Evolutionary conservation across 2,888 invertebrate species (phyloP).

Genomic region (Oscheius sp.): DNA sequence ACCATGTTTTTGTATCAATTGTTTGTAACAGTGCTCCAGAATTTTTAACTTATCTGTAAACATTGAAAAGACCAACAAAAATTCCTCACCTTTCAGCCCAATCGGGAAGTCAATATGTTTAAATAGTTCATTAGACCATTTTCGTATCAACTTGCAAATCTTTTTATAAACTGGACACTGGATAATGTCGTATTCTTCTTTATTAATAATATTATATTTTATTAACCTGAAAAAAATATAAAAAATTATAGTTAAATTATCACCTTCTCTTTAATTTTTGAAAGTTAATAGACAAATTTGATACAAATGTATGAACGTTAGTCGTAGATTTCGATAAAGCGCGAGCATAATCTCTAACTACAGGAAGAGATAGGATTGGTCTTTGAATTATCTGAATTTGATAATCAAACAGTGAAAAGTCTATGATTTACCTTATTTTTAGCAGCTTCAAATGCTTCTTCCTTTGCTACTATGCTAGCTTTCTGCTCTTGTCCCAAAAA

Average conservation of each 20-base stretch:
- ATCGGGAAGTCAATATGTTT: background rate
- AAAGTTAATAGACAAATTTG: no score
- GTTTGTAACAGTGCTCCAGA: background rate
- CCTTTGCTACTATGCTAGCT: background rate
- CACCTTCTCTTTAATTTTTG: background rate
- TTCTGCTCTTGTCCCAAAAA: background rate
- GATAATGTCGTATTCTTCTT: background rate
- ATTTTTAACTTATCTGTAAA: constrained; percentile 6
- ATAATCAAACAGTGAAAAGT: no score
- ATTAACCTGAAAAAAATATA: background rate
- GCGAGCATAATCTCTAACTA: background rate
- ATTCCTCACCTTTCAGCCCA: background rate
- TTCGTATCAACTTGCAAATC: background rate
- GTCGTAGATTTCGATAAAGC: background rate
- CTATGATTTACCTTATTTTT: background rate
- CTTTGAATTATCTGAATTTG: no score
- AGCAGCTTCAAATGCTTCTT: background rate
- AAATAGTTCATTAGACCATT: background rate
- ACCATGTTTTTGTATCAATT: background rate
- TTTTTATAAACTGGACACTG: background rate
- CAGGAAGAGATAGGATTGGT: no score
- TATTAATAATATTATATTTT: background rate
- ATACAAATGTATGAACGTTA: no score
- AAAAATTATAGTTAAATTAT: background rate
- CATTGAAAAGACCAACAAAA: background rate